phyloP scores from a whole-genome alignment of 2,113 vertebrate genomes.

The Paramormyrops kingsleyae region DNA sequence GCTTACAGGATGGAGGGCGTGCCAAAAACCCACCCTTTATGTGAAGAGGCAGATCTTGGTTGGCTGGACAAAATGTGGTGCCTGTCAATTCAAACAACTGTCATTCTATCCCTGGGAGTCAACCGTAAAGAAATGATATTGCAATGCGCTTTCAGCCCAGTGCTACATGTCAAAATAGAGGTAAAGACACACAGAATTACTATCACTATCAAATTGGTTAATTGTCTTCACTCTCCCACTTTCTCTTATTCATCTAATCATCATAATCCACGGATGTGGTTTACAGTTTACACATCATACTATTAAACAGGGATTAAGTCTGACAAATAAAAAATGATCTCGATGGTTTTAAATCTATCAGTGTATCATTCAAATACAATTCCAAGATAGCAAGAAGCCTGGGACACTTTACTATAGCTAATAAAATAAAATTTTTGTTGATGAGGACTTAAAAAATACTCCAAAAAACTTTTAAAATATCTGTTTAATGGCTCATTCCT shows the following conservation, averaged over 20 bases:
- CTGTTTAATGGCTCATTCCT: background rate
- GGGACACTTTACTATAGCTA: background rate
- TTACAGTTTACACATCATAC: background rate
- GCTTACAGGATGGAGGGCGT: background rate
- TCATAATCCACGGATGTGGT: background rate
- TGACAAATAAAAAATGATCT: background rate
- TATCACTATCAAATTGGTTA: background rate
- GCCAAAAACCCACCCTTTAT: background rate
- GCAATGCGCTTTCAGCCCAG: background rate
- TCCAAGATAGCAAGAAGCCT: background rate
- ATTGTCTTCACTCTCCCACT: background rate
- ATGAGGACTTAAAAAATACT: background rate
- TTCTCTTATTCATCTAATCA: background rate
- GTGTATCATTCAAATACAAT: background rate
- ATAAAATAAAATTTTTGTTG: background rate
- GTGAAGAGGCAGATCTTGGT: background rate
- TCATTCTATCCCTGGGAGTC: background rate
- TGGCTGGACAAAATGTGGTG: background rate
- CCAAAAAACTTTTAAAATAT: background rate
- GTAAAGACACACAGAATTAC: background rate
- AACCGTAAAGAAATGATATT: background rate
- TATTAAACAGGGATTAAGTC: background rate
- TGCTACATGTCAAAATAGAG: background rate
- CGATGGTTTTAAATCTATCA: background rate
- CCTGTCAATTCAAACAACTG: background rate